Conservation (phyloP, 2,113 vertebrate genomes). For the Oncorhynchus gorbuscha region DNA sequence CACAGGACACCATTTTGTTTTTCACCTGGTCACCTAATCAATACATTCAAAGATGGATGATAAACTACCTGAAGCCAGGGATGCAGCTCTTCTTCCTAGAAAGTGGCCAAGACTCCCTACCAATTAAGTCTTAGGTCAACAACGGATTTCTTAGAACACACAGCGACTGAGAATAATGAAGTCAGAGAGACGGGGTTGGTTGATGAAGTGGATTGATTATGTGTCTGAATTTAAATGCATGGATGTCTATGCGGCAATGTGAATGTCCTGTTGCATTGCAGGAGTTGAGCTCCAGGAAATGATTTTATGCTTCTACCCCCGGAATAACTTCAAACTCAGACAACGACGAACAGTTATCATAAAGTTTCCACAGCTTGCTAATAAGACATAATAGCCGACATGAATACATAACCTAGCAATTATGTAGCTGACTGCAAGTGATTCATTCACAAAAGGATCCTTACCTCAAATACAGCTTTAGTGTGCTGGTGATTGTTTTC, state of each 20-base stretch:
- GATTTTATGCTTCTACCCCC: background rate
- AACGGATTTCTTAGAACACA: constrained; percentile 10
- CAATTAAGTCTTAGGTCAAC: constrained; percentile 7
- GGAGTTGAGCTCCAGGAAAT: background rate
- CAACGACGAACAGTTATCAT: too few species aligned
- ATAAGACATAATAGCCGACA: too few species aligned
- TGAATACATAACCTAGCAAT: too few species aligned
- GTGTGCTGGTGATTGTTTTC: constrained; percentile 93
- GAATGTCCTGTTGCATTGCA: background rate
- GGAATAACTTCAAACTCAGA: too few species aligned
- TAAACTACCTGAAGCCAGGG: background rate
- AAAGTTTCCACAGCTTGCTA: too few species aligned
- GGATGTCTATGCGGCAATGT: background rate
- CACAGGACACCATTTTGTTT: background rate
- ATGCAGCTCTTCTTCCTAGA: background rate
- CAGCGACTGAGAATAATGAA: background rate
- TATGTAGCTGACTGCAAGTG: background rate
- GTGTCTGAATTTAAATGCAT: background rate
- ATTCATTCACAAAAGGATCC: constrained; percentile 8
- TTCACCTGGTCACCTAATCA: background rate
- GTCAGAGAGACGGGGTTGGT: constrained; percentile 1
- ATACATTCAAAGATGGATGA: background rate
- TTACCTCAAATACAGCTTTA: constrained; percentile 94
- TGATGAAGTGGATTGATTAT: constrained; percentile 3
- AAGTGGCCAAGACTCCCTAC: background rate